Evolutionary conservation across 2,113 vertebrate species (phyloP).

Genomic region (Xyrauchen texanus): DNA sequence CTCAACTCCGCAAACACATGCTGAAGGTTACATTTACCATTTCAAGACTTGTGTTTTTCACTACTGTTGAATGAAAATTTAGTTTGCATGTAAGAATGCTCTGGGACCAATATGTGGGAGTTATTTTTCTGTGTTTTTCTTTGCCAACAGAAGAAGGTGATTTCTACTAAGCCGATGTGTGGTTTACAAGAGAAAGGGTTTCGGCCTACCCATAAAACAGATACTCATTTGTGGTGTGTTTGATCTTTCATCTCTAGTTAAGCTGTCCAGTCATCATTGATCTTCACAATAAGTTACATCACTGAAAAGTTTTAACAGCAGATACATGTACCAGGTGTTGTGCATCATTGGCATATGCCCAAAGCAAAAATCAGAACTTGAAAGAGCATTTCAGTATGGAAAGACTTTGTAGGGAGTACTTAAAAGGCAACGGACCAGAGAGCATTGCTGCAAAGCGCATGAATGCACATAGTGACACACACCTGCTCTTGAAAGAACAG

Average conservation of each 20-base stretch:
- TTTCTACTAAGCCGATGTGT: neutral
- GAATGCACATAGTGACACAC: slow-evolving; percentile 21
- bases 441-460: slow-evolving; percentile 1
- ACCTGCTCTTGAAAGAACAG: slow-evolving; percentile 35
- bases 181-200: slow-evolving; percentile 17
- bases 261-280: neutral
- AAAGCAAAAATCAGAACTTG: slow-evolving; percentile 19
- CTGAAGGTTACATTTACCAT: neutral
- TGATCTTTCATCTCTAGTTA: slow-evolving; percentile 7
- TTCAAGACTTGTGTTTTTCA: neutral
- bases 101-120: neutral
- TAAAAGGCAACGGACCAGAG: slow-evolving; percentile 3
- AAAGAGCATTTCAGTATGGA: slow-evolving; percentile 34
- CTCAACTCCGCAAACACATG: neutral
- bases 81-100: neutral
- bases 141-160: neutral
- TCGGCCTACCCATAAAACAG: slow-evolving; percentile 9
- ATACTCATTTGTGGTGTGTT: slow-evolving; percentile 1
- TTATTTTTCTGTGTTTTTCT: neutral
- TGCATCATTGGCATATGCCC: slow-evolving; percentile 5
- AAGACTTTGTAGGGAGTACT: slow-evolving; percentile 33
- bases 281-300: neutral
- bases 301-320: slow-evolving; percentile 18
- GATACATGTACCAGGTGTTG: slow-evolving; percentile 24
- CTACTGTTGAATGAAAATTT: no score